These are phyloP conservation scores for Corticium candelabrum DNA, from an alignment of 37 sponge, comb jelly and placozoan species.

Conservation along the genomic window DNA sequence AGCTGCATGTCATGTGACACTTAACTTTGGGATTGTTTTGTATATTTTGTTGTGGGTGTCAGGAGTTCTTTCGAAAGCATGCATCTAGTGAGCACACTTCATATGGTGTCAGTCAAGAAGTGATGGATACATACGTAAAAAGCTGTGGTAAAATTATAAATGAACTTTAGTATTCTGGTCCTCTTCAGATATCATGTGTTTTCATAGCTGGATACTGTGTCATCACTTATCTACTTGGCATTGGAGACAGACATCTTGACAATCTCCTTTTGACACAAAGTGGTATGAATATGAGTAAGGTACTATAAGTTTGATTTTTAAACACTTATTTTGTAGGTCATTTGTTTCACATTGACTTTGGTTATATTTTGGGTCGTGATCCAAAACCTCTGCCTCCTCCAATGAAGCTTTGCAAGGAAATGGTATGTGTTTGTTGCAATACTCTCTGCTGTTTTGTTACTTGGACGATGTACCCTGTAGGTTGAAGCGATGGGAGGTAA, in stretches of 20 bases:
- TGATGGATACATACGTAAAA: conserved; percentile 96
- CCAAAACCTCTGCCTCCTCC: conserved; percentile 97
- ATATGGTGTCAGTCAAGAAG: conserved; percentile 66
- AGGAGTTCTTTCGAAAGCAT: conserved; percentile 50
- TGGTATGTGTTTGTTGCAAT: too few relatives aligned
- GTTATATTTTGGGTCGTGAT: conserved; percentile 95
- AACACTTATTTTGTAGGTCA: conserved; percentile 1
- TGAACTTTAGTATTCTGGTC: neutral
- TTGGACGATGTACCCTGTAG: too few relatives aligned
- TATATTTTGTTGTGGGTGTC: neutral
- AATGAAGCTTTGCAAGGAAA: conserved; percentile 98
- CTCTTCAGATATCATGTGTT: too few relatives aligned
- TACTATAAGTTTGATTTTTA: too few relatives aligned
- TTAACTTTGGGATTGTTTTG: neutral
- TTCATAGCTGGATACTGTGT: conserved; percentile 89
- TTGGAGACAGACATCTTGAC: conserved; percentile 94
- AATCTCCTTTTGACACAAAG: conserved; percentile 82
- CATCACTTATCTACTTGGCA: conserved; percentile 90
- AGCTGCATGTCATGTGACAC: neutral
- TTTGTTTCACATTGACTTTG: conserved; percentile 98
- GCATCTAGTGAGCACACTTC: conserved; percentile 37
- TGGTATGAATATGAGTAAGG: too few relatives aligned
- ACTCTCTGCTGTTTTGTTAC: too few relatives aligned
- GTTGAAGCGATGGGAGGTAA: conserved; percentile 72
- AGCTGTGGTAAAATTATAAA: conserved; percentile 70